phyloP scores from a whole-genome alignment of 2,888 invertebrate genomes.

The Drosophila kambysellisi region DNA sequence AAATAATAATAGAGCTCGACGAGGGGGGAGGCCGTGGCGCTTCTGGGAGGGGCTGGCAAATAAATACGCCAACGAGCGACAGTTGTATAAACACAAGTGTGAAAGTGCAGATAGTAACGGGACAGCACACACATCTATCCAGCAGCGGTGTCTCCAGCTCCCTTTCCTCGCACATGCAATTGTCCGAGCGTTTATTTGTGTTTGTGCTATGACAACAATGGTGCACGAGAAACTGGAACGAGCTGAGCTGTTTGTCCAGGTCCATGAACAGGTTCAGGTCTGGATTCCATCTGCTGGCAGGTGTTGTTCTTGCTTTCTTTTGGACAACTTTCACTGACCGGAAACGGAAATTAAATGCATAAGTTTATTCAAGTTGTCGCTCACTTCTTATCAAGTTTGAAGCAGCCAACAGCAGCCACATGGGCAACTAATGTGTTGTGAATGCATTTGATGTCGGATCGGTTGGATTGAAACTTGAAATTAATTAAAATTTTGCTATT shows the following conservation, averaged over 20 bases:
- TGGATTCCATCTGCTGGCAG: constrained; percentile 47
- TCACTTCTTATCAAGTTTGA: constrained; percentile 55
- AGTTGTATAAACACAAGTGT: constrained; percentile 82
- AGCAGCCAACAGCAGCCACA: constrained; percentile 15
- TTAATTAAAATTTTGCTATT: neutral
- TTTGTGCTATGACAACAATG: constrained; percentile 71
- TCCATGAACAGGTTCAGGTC: constrained; percentile 4
- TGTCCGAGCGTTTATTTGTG: constrained; percentile 66
- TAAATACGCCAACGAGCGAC: constrained; percentile 67
- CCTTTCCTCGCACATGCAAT: constrained; percentile 47
- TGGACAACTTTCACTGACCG: constrained; percentile 75
- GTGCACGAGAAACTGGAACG: constrained; percentile 26
- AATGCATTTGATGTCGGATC: neutral
- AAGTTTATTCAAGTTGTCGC: constrained; percentile 63
- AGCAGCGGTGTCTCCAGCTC: constrained; percentile 18
- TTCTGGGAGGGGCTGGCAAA: constrained; percentile 38
- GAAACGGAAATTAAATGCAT: constrained; percentile 81
- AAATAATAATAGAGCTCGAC: constrained; percentile 76
- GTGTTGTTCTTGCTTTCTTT: constrained; percentile 67
- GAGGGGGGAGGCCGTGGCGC: constrained; percentile 30
- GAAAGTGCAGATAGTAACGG: constrained; percentile 77
- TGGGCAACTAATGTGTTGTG: constrained; percentile 9
- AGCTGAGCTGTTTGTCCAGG: constrained; percentile 22
- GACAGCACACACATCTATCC: constrained; percentile 13
- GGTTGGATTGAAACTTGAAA: constrained; percentile 8